Evolutionary conservation across 2,888 invertebrate species (phyloP), one percentile per base, ranked within the genome.

Genomic region (Mythimna vitellina): DNA sequence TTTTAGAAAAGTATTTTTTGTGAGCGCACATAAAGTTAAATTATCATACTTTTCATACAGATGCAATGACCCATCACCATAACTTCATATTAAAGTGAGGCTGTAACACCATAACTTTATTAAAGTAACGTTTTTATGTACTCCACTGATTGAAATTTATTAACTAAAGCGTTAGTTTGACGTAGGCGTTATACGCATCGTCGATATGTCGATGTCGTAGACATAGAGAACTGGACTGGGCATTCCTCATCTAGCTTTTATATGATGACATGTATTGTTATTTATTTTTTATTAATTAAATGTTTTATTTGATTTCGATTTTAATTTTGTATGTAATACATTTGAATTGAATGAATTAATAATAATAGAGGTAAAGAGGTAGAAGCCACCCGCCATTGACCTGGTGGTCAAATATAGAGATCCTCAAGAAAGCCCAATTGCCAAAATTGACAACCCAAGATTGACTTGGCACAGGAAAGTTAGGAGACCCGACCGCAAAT

Each of bases 91-190:
- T 46, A 62, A 57, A 53, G 56, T n/a, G 22, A 60, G 17, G 58
- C 58, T 22, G 35, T 62, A 38, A 69, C 22, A 46, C 51, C 46
- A 56, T 72, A 65, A 72, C 51, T 67, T 61, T 80, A 61, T 64
- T 60, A 51, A 25, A 70, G 29, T 8, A 69, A 42, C 49, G 32
- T 62, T 70, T 77, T 62, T 63, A 54, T 63, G 35, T 46, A 53
- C 17, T n/a, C n/a, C 22, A n/a, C 2, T 25, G 20, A 65, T 51
- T 42, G 38, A 72, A 35, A 73, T 78, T 60, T 75, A 80, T 62
- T 35, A 57, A 79, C 25, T 61, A 22, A 9, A 25, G 29, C 9
- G 38, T 17, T 65, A 46, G 54, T 56, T 46, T 60, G 8, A 32
- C 46, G 56, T 38, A 3, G 25, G 42, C 38, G 42, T 61, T 57